Base-by-base conservation (phyloP, 1,140 invertebrate genomes). In the Pogonognathellus flavescens region DNA sequence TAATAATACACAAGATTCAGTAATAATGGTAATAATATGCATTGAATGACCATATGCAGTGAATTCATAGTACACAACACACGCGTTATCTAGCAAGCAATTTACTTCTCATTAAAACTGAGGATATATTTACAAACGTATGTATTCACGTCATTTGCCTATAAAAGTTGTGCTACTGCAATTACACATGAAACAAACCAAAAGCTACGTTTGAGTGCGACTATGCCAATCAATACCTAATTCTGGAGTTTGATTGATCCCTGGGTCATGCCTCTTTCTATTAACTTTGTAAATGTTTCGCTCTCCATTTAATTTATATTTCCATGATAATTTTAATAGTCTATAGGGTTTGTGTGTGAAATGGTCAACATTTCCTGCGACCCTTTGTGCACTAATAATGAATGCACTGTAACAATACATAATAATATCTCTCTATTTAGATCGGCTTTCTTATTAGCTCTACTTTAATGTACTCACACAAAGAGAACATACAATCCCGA, bases 231-330 rank as follows among this genome's bases (percentile, higher is more conserved):
- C 70, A 76, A 76, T 76, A 50, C 70, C 70, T n/a, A 41, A 25
- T 49, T 76, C 41, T 16, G n/a, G 25, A 16, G 70, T 76, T 76
- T 76, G 70, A 76, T 76, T 76, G 70, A 76, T 76, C 70, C 70
- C 31, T 76, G 41, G 31, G 70, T 31, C 49, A 31, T 76, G 70
- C 70, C 70, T 76, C 70, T 50, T 31, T 50, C 16, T 9, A 62
- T 76, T 76, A n/a, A 25, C 31, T 41, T 76, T 31, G 41, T 6
- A 50, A 76, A 18, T 50, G 16, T 50, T 76, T 18, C 7, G 4
- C 70, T 76, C 66, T 72, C 66, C 13, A 13, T 70, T 25, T 70
- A 70, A 70, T 70, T 70, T 70, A 76, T 76, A 18, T 76, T 76
- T 76, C 41, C 41, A 25, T 72, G 66, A 49, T 49, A 49, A 49